Conservation (phyloP, 2,888 invertebrate genomes). For the Dasysyrphus tricinctus region DNA sequence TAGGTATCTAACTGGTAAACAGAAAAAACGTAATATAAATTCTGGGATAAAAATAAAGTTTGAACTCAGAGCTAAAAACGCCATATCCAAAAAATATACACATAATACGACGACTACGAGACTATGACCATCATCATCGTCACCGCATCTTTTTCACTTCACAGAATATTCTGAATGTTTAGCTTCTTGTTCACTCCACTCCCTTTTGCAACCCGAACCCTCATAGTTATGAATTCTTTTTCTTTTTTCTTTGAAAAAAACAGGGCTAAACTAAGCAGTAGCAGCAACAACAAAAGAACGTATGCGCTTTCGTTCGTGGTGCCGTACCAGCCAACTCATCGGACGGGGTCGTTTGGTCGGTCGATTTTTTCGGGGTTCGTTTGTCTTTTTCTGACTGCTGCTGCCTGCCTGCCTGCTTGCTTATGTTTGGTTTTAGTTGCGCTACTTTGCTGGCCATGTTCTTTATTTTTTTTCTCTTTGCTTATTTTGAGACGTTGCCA, state of each 20-base stretch:
- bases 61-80: not conserved
- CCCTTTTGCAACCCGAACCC: conserved; percentile 50
- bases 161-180: conserved; percentile 42
- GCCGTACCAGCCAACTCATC: conserved; percentile 68
- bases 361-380: conserved; percentile 71
- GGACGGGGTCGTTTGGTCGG: conserved; percentile 74
- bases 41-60: not conserved
- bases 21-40: not conserved
- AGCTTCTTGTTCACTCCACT: conserved; percentile 26
- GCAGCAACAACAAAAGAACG: conserved; percentile 35
- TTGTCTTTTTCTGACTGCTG: conserved; percentile 59
- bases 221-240: conserved; percentile 9
- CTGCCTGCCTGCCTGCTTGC: conserved; percentile 33
- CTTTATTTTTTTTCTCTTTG: conserved; percentile 51
- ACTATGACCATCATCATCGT: conserved; percentile 47
- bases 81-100: not conserved
- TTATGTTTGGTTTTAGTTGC: conserved; percentile 65
- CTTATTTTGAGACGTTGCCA: conserved; percentile 74
- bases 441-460: conserved; percentile 60
- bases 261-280: conserved; percentile 51
- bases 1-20: not conserved
- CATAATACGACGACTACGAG: conserved; percentile 3
- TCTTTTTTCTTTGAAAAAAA: conserved; percentile 29
- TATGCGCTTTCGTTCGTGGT: conserved; percentile 48
- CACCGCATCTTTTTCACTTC: conserved; percentile 58